Evolutionary conservation across 2,797 vertebrate species (phyloP).

Genomic region (Echeneis naucrates): DNA sequence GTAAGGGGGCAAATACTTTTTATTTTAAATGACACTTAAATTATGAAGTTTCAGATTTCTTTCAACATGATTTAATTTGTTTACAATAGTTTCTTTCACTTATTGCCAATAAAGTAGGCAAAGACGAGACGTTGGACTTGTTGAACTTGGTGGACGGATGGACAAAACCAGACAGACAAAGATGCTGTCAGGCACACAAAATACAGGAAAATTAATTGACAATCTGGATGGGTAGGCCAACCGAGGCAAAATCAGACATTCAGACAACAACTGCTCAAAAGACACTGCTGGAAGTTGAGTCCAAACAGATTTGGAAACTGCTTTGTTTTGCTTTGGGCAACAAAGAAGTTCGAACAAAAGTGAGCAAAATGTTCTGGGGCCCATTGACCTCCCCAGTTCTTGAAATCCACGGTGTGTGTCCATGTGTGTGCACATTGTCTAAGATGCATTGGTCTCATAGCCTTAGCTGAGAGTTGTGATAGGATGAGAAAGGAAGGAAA

Average conservation of each 20-base stretch:
- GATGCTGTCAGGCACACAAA: conserved; percentile 2
- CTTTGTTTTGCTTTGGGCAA: conserved; percentile 18
- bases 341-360: conserved; percentile 32
- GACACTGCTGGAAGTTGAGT: conserved; percentile 29
- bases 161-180: conserved; percentile 6
- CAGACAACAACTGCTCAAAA: conserved; percentile 27
- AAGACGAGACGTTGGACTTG: neutral
- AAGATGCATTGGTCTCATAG: conserved; percentile 25
- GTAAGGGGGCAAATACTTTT: too few species aligned
- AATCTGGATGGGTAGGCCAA: conserved; percentile 2
- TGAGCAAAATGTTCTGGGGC: conserved; percentile 31
- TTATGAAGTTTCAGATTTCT: neutral
- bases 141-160: neutral
- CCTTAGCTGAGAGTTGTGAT: conserved; percentile 41
- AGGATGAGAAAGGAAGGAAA: conserved; percentile 63
- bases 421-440: neutral
- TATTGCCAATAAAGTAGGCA: neutral
- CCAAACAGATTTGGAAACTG: conserved; percentile 36
- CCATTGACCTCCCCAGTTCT: conserved; percentile 23
- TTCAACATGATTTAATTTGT: neutral
- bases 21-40: too few species aligned
- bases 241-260: conserved; percentile 22
- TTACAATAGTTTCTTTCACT: neutral
- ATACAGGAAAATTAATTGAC: conserved; percentile 16
- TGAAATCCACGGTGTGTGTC: conserved; percentile 2